Base-by-base conservation (phyloP, 1,140 invertebrate genomes). In the Lordiphosa mommai region DNA sequence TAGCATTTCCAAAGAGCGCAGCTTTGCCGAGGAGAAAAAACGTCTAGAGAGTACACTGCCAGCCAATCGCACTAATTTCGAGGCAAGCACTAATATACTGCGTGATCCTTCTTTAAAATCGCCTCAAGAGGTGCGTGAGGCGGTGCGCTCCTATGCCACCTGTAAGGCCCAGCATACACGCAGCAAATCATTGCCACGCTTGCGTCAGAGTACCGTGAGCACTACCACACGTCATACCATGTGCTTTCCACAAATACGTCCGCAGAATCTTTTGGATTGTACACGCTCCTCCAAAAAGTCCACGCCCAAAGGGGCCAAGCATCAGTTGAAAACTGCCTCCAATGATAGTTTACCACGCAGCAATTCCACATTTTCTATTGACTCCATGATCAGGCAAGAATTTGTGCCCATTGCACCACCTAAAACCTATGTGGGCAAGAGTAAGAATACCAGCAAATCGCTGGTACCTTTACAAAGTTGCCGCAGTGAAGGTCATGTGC, bases 81-180 rank as follows among this genome's bases (percentile, higher is more conserved):
- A 88, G 50, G 88, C 88, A 0, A 89, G 88, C 51, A 89, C 88
- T 2, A 89, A 87, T 49, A 89, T 89, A 0, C 37, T 89, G 5
- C 16, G 86, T 2, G 86, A 89, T 77, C 89, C 91, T 0, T 91
- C 92, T 36, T 71, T 94, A 1, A 89, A 92, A 23, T 92, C 92
- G 1, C 91, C 92, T 0, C 89, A 89, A 29, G 92, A 93, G 70
- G 91, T 92, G 1, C 91, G 91, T 49, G 92, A 92, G 73, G 91
- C 90, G 1, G 73, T 92, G 14, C 90, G 90, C 13, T 90, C 88
- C 0, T 88, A 88, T 38, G 86, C 88, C 41, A 80, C 80, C 2
- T 82, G 68, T 38, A 61, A 56, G 52, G 71, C 77, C 4, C 77
- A 82, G 1, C 77, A 77, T 23, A 30, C 55, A 7, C 72, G 87